Percentiles rank a stretch among this genome's conserved stretches.
These are phyloP conservation scores for Phainopepla nitens DNA, from an alignment of 2,113 vertebrate genomes.

Conservation along the genomic window DNA sequence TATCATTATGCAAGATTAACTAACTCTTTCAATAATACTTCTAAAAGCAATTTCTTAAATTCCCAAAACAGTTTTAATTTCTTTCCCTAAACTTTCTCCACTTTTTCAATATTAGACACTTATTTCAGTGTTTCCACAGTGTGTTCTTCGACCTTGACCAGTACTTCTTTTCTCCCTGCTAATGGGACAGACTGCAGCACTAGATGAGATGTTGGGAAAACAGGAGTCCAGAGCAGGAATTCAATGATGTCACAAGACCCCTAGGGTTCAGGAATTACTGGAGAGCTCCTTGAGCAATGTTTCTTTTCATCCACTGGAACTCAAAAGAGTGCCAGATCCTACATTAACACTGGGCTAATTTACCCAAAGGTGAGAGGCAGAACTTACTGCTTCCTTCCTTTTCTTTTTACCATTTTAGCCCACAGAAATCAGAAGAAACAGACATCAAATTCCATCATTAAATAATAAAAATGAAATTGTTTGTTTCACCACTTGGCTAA, in stretches of 20 bases:
- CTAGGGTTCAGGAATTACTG: neutral
- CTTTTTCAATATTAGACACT: neutral
- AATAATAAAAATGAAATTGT: neutral
- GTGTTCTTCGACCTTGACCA: neutral
- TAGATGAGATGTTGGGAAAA: neutral
- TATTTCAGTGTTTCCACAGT: neutral
- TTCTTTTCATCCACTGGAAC: neutral
- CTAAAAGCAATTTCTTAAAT: neutral
- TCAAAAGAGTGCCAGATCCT: neutral
- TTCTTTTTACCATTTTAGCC: neutral
- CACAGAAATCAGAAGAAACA: neutral
- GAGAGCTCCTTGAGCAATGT: neutral
- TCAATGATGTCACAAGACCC: neutral
- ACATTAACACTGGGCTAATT: neutral
- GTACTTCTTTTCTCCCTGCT: neutral
- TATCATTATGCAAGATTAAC: neutral
- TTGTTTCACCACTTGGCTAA: constrained; percentile 47
- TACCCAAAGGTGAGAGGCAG: neutral
- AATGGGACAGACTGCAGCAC: neutral
- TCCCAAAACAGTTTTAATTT: neutral
- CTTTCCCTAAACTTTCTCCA: neutral
- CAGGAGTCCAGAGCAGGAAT: neutral
- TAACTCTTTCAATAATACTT: neutral
- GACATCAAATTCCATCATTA: neutral
- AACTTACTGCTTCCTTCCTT: neutral